A percentile compares a stretch with the other conserved stretches of the same genome.
These are phyloP conservation scores for Apteryx mantelli DNA, from an alignment of 2,113 vertebrate species.

Conservation along the genomic window DNA sequence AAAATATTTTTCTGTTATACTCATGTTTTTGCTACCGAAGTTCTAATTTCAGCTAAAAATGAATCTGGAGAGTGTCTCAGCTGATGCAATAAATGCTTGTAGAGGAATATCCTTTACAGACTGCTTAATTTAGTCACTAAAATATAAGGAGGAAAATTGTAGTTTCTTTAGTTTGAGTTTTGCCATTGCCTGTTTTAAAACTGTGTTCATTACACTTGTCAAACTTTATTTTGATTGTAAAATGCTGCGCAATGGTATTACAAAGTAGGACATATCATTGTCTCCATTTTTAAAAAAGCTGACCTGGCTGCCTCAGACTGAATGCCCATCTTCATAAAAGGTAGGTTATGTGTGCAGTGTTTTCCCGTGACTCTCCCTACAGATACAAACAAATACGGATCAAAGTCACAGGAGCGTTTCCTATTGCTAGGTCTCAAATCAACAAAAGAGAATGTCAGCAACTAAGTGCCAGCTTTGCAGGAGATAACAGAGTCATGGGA, in stretches of 20 bases:
- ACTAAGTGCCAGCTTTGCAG: background rate
- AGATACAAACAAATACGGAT: background rate
- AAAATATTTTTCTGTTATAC: background rate
- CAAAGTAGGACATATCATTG: background rate
- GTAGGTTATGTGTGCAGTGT: background rate
- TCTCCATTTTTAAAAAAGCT: background rate
- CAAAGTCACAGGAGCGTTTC: background rate
- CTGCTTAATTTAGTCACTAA: background rate
- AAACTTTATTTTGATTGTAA: background rate
- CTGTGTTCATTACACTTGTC: background rate
- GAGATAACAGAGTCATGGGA: background rate
- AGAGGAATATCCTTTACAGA: background rate
- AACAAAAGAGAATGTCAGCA: background rate
- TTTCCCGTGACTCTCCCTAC: background rate
- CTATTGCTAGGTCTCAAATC: background rate
- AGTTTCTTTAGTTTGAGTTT: background rate
- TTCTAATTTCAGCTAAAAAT: background rate
- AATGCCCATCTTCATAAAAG: background rate
- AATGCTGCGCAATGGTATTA: background rate
- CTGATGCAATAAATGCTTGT: background rate
- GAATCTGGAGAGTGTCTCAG: background rate
- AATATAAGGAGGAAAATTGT: background rate
- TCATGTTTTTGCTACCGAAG: background rate
- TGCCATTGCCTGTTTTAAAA: background rate
- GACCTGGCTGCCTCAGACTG: background rate